These are phyloP conservation scores for Novumbra hubbsi DNA, from an alignment of 2,797 vertebrate species.

Conservation along the genomic window DNA sequence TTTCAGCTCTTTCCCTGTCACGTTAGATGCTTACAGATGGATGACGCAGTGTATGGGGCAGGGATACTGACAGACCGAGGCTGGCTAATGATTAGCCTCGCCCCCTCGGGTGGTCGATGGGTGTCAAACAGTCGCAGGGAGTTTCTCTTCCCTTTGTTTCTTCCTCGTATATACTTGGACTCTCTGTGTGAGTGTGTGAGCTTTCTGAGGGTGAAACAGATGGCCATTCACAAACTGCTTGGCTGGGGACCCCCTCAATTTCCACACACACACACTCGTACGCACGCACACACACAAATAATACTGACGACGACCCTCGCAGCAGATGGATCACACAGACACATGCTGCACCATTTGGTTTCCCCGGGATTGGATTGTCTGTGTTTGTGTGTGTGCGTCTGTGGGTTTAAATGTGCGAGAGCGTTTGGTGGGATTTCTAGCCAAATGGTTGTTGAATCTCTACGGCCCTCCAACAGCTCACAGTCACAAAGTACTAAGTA, in stretches of 20 bases:
- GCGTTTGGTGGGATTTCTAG: neutral
- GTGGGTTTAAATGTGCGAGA: neutral
- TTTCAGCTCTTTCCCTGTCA: conserved; percentile 21
- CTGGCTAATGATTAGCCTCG: conserved; percentile 17
- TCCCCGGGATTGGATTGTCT: neutral
- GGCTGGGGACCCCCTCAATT: conserved; percentile 21
- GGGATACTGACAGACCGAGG: conserved; percentile 20
- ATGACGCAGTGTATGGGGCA: conserved; percentile 24
- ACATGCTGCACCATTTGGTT: conserved; percentile 13
- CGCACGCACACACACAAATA: conserved; percentile 8
- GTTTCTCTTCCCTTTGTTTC: conserved; percentile 12
- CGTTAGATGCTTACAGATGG: conserved; percentile 14
- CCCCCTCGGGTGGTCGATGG: conserved; percentile 15
- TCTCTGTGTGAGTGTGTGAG: conserved; percentile 23
- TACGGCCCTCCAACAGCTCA: too few relatives aligned
- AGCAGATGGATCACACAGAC: conserved; percentile 22
- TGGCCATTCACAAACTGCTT: conserved; percentile 32
- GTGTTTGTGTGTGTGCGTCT: conserved; percentile 4
- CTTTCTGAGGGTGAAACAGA: conserved; percentile 35
- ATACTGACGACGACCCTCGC: conserved; percentile 19
- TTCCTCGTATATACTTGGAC: conserved; percentile 26
- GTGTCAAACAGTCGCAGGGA: conserved; percentile 39
- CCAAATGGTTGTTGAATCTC: too few relatives aligned
- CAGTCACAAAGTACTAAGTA: too few relatives aligned
- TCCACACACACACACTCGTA: neutral